Percentiles rank a stretch among this genome's conserved stretches.
These are phyloP conservation scores for Nyctalus aviator DNA, from an alignment of 2,797 vertebrate species.

Conservation along the genomic window DNA sequence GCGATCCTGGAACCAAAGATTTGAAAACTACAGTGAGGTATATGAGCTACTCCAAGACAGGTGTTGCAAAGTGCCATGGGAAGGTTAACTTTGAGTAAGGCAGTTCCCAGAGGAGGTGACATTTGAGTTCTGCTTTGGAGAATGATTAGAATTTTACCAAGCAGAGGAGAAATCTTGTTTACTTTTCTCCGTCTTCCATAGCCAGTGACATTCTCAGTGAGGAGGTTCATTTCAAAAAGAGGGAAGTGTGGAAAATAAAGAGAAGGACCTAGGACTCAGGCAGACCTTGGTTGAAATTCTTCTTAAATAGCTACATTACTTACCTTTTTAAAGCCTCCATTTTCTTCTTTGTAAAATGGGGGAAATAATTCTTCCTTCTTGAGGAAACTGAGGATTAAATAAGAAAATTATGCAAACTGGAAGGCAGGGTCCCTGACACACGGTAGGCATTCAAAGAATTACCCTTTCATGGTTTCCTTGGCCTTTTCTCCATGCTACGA, in stretches of 20 bases:
- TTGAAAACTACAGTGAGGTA: not conserved
- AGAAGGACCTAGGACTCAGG: not conserved
- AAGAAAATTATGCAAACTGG: not conserved
- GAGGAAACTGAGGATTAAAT: not conserved
- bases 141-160: conserved; percentile 15
- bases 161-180: conserved; percentile 4
- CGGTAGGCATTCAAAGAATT: not conserved
- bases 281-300: not conserved
- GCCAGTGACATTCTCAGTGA: not conserved
- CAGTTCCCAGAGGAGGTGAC: not conserved
- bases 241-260: not conserved
- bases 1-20: not conserved
- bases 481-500: not conserved
- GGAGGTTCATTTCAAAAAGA: not conserved
- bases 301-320: not conserved
- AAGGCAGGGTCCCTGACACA: not conserved
- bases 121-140: not conserved
- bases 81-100: not conserved
- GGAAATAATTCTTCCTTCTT: not conserved
- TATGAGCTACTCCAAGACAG: not conserved
- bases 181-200: not conserved
- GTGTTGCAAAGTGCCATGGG: not conserved
- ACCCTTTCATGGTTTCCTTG: not conserved
- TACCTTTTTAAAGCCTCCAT: conserved; percentile 3
- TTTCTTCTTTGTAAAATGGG: conserved; percentile 23